Evolutionary conservation across 2,797 vertebrate species (phyloP).

Genomic region (Tragelaphus eurycerus): DNA sequence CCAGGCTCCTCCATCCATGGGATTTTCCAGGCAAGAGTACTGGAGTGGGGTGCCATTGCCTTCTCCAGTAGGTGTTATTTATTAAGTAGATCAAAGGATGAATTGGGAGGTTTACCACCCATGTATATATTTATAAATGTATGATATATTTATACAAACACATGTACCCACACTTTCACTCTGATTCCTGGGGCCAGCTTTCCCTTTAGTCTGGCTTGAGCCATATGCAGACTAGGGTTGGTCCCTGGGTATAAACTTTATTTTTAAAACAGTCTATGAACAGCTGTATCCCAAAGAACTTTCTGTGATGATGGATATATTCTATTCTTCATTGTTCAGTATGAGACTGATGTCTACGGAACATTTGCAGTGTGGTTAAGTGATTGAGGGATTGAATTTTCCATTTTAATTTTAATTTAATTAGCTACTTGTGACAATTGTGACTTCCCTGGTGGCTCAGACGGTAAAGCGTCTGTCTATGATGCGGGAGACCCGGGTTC

Average conservation of each 20-base stretch:
- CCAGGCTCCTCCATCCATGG: too few species aligned
- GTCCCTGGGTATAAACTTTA: not conserved
- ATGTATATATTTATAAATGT: not conserved
- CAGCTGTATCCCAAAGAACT: not conserved
- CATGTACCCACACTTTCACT: not conserved
- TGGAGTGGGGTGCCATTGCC: too few species aligned
- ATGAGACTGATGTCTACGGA: not conserved
- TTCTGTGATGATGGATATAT: not conserved
- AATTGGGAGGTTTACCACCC: not conserved
- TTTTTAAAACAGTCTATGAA: not conserved
- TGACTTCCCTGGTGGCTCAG: not conserved
- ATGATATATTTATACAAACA: not conserved
- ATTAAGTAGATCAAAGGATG: not conserved
- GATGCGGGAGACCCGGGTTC: too few species aligned
- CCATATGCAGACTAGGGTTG: not conserved
- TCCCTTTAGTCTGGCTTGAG: not conserved
- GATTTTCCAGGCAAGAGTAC: too few species aligned
- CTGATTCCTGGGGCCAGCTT: not conserved
- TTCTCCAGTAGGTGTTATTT: not conserved
- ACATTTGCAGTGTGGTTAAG: not conserved
- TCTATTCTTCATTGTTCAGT: not conserved
- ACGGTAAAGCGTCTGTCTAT: too few species aligned
- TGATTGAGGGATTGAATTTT: not conserved
- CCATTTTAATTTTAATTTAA: not conserved
- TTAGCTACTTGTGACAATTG: not conserved